A percentile compares a stretch with the other conserved stretches of the same genome.
Conservation (phyloP, 2,113 vertebrate species). For the Malurus cyaneus region DNA sequence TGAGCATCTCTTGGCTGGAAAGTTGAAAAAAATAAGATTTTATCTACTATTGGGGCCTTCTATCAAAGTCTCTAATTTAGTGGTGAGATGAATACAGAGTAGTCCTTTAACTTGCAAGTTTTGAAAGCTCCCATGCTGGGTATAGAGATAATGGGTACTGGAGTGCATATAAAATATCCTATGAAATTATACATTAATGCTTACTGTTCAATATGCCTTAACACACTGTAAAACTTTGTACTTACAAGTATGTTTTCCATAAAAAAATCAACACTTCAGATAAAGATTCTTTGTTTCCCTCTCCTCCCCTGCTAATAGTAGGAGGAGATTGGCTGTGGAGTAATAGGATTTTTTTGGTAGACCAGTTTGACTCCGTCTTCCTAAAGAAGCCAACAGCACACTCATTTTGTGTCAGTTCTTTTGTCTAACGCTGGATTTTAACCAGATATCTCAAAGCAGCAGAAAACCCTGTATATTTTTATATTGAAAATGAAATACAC, state of each 20-base stretch:
- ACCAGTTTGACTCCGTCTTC: constrained; percentile 28
- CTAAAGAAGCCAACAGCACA: not conserved
- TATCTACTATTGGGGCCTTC: not conserved
- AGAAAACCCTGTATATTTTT: not conserved
- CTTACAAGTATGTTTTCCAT: constrained; percentile 47
- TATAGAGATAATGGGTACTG: constrained; percentile 27
- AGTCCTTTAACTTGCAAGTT: not conserved
- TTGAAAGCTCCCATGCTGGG: not conserved
- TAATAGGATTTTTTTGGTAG: constrained; percentile 8
- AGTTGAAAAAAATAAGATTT: not conserved
- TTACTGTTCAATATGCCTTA: constrained; percentile 44
- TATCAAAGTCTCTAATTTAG: not conserved
- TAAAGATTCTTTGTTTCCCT: constrained; percentile 53
- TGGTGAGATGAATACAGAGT: not conserved
- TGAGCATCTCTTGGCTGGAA: not conserved
- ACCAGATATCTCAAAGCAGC: not conserved
- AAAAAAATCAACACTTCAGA: constrained; percentile 49
- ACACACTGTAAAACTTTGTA: constrained; percentile 35
- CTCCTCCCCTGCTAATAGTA: constrained; percentile 35
- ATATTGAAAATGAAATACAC: not conserved
- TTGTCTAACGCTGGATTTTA: not conserved
- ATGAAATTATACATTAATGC: constrained; percentile 38
- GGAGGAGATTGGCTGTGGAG: constrained; percentile 53
- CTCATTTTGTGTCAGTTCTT: not conserved
- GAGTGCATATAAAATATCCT: constrained; percentile 44